Percentiles rank a stretch among this genome's conserved stretches.
These are phyloP conservation scores for Caracal caracal DNA, from an alignment of 2,113 vertebrate species.

Conservation along the genomic window DNA sequence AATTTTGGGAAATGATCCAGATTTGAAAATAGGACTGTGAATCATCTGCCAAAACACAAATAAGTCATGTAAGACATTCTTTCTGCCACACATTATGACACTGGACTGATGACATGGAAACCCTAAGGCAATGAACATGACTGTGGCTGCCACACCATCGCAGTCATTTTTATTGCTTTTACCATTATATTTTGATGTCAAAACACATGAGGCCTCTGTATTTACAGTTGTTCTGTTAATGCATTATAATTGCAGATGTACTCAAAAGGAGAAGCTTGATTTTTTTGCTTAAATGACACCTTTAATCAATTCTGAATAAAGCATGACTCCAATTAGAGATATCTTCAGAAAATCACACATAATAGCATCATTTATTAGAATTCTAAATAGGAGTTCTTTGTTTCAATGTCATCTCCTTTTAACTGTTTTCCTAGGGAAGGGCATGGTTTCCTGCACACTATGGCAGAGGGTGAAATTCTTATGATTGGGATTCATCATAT, in stretches of 20 bases:
- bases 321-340: conserved; percentile 53
- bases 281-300: conserved; percentile 60
- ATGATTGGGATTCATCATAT: background rate
- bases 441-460: background rate
- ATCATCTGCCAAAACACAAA: background rate
- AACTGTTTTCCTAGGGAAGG: conserved; percentile 9
- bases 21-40: background rate
- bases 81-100: background rate
- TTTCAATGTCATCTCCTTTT: conserved; percentile 12
- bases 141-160: background rate
- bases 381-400: conserved; percentile 49
- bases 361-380: conserved; percentile 70
- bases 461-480: background rate
- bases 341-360: conserved; percentile 53
- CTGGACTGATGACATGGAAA: conserved; percentile 15
- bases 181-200: conserved; percentile 23
- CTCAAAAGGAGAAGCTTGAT: conserved; percentile 63
- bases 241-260: conserved; percentile 67
- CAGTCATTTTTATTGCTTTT: conserved; percentile 25
- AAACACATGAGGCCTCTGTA: conserved; percentile 25
- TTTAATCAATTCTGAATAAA: conserved; percentile 72
- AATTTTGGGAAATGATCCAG: background rate
- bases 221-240: conserved; percentile 55
- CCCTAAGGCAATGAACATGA: conserved; percentile 4
- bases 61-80: background rate